Evolutionary conservation across 2,113 vertebrate species (phyloP).

Genomic region (Jacana jacana): DNA sequence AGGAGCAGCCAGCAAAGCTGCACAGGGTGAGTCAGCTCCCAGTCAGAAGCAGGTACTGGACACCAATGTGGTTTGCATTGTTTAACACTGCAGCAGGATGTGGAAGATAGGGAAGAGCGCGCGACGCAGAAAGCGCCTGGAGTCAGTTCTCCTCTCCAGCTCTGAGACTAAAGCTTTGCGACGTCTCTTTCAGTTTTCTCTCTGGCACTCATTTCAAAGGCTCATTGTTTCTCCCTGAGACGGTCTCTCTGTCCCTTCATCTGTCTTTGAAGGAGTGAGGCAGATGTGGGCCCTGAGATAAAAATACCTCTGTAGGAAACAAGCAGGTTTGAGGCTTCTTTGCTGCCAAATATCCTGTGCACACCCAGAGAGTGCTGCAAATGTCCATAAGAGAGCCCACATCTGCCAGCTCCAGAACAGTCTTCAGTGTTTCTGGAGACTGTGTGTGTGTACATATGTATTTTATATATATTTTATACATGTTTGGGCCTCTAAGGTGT

Average conservation of each 20-base stretch:
- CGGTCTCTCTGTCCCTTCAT: background rate
- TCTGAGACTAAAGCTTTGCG: background rate
- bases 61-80: background rate
- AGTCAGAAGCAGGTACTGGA: background rate
- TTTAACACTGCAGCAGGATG: background rate
- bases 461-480: background rate
- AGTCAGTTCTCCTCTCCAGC: background rate
- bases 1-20: background rate
- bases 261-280: background rate
- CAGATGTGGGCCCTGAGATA: background rate
- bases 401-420: background rate
- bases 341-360: background rate
- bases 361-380: background rate
- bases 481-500: no score
- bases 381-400: fast-evolving
- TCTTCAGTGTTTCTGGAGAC: background rate
- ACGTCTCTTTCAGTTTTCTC: background rate
- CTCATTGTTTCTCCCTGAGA: background rate
- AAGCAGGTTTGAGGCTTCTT: background rate
- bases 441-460: fast-evolving
- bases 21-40: background rate
- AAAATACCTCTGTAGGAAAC: background rate
- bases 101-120: background rate
- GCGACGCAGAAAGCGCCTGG: background rate
- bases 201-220: constrained; percentile 19